phyloP scores from a whole-genome alignment of 2,113 vertebrate species.

The Pollimyrus isidori region DNA sequence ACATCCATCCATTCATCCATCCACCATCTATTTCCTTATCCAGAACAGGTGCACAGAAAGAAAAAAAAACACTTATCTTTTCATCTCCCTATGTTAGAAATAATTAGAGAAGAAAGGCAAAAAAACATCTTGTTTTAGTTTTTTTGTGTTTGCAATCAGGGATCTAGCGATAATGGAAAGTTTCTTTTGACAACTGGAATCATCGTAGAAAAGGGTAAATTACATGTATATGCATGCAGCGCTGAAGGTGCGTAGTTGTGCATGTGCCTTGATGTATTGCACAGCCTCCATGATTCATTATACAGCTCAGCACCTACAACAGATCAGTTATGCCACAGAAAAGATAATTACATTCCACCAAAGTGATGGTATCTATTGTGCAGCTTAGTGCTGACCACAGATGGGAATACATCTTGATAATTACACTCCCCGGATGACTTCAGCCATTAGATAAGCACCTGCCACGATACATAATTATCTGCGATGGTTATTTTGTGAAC shows the following conservation, averaged over 20 bases:
- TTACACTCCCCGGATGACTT: not conserved
- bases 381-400: not conserved
- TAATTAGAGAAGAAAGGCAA: not conserved
- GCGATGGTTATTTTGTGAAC: not conserved
- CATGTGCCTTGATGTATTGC: not conserved
- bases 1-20: not conserved
- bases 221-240: not conserved
- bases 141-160: not conserved
- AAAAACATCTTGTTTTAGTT: not conserved
- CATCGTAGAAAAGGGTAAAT: not conserved
- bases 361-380: slow-evolving; percentile 6
- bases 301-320: not conserved
- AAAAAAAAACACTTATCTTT: not conserved
- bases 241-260: not conserved
- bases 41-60: not conserved
- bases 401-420: slow-evolving; percentile 14
- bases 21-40: not conserved
- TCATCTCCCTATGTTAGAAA: not conserved
- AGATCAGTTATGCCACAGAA: slow-evolving; percentile 5
- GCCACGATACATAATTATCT: not conserved
- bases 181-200: not conserved
- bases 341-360: slow-evolving; percentile 5
- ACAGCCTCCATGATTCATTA: not conserved
- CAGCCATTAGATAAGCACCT: not conserved
- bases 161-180: not conserved